Percentiles rank a stretch among this genome's conserved stretches.
phyloP scores from a whole-genome alignment of 2,113 vertebrate genomes.

The Euleptes europaea region DNA sequence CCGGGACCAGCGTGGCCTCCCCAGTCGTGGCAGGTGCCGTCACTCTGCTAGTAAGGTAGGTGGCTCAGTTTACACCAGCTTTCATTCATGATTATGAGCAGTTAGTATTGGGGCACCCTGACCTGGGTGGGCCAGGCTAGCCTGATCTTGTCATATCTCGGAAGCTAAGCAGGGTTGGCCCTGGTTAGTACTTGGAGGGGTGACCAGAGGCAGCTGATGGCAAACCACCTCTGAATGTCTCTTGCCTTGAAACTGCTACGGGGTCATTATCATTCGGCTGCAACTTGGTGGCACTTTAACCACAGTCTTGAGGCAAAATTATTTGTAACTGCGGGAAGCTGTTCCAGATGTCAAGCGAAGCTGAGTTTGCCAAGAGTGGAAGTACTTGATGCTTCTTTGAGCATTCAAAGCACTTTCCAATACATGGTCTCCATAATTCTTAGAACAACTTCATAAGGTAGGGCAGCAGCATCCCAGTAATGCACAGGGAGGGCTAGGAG shows the following conservation, averaged over 20 bases:
- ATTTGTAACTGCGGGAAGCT: neutral
- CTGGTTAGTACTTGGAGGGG: too few relatives aligned
- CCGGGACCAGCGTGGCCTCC: conserved; percentile 97
- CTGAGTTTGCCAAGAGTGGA: neutral
- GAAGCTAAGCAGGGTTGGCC: neutral
- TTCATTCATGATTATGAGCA: too few relatives aligned
- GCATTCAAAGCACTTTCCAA: neutral
- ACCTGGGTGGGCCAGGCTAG: too few relatives aligned
- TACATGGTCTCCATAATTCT: neutral
- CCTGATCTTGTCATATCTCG: neutral
- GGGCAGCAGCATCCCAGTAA: too few relatives aligned
- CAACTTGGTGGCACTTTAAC: too few relatives aligned
- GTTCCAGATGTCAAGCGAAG: neutral
- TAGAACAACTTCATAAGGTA: neutral
- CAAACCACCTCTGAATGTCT: too few relatives aligned
- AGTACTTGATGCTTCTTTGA: neutral
- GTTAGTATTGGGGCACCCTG: neutral
- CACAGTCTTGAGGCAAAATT: too few relatives aligned
- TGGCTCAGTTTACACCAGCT: neutral
- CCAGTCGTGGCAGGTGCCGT: conserved; percentile 97
- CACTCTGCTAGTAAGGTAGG: conserved; percentile 92
- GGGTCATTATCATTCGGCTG: neutral
- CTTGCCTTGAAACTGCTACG: too few relatives aligned
- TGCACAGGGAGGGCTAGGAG: neutral
- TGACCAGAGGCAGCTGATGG: too few relatives aligned